Evolutionary conservation across 2,797 vertebrate genomes (phyloP), one percentile per base, ranked within the genome.

Genomic region (Poeciliopsis infans): DNA sequence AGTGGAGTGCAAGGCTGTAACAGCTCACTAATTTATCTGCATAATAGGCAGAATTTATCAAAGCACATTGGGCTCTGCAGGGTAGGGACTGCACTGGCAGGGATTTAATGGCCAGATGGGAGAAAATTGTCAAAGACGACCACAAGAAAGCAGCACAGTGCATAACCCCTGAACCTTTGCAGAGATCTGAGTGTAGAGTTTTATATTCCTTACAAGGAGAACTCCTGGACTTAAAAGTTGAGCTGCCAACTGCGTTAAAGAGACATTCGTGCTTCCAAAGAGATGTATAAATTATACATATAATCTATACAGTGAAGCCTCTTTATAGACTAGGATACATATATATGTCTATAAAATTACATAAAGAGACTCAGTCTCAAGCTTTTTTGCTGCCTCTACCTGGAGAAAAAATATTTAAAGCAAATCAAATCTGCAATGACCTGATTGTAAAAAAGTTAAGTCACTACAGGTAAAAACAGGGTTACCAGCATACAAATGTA

Each of bases 21-120:
- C 81, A 84, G 86, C 84, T 78, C 74, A 77, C 91, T 93, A 88
- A 93, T 94, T 93, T 92, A 94, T 93, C 92, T 92, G 84, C 85
- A 92, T 93, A 94, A 95, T 91, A 86, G 90, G 86, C 76, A 36
- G 89, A 84, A 94, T 95, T 83, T 92, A 93, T 94, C 91, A 95
- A 89, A 88, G 87, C 89, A 85, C 86, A 83, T 79, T 87, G 87
- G 86, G 85, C 91, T 89, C 87, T 83, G 88, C 92, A 86, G 92
- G 89, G 79, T 86, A 87, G 55, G 55, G 53, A 80, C 85, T 85
- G 55, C 53, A 80, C 84, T 88, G 83, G 87, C 77, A 36, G 91
- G 93, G 87, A 90, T 93, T 88, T 94, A 93, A 94, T 94, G 89
- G 91, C 75, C 82, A 71, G 81, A 87, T 86, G 79, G 83, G 78